Conservation (phyloP, 2,888 invertebrate species). For the Hyppa rectilinea region DNA sequence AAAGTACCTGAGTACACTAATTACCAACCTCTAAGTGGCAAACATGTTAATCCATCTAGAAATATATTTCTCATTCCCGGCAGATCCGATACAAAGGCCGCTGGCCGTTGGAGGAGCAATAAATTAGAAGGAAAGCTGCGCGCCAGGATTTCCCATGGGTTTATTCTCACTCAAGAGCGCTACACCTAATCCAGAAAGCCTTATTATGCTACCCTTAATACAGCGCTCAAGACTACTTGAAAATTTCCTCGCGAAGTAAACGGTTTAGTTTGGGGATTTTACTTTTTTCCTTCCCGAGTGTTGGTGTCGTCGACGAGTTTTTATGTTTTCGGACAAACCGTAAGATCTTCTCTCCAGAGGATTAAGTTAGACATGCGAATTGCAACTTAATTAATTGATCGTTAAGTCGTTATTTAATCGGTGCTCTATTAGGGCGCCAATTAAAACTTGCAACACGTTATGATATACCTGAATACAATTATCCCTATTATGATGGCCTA, state of each 20-base stretch:
- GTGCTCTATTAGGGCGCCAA: conserved; percentile 48
- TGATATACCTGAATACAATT: conserved; percentile 63
- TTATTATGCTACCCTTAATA: conserved; percentile 91
- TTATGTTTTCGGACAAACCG: conserved; percentile 65
- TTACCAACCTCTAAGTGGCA: conserved; percentile 83
- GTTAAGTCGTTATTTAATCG: conserved; percentile 29
- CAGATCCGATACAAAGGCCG: conserved; percentile 90
- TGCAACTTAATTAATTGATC: conserved; percentile 56
- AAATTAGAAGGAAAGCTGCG: conserved; percentile 90
- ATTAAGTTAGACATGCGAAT: conserved; percentile 44
- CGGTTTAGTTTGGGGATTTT: conserved; percentile 78
- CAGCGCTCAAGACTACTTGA: conserved; percentile 90
- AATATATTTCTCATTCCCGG: conserved; percentile 88
- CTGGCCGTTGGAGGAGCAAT: conserved; percentile 88
- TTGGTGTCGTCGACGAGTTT: conserved; percentile 61
- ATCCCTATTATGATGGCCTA: conserved; percentile 63
- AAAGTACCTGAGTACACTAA: conserved; percentile 80
- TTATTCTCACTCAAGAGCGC: conserved; percentile 90
- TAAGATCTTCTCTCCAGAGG: conserved; percentile 25
- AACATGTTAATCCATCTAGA: conserved; percentile 88
- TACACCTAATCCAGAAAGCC: conserved; percentile 90
- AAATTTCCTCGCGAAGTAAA: conserved; percentile 88
- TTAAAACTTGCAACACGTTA: conserved; percentile 57
- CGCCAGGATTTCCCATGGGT: conserved; percentile 90
- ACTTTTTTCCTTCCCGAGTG: conserved; percentile 69